Percentiles rank a stretch among this genome's conserved stretches.
Conservation (phyloP, 1,140 invertebrate genomes). For the Sycobia sp. region DNA sequence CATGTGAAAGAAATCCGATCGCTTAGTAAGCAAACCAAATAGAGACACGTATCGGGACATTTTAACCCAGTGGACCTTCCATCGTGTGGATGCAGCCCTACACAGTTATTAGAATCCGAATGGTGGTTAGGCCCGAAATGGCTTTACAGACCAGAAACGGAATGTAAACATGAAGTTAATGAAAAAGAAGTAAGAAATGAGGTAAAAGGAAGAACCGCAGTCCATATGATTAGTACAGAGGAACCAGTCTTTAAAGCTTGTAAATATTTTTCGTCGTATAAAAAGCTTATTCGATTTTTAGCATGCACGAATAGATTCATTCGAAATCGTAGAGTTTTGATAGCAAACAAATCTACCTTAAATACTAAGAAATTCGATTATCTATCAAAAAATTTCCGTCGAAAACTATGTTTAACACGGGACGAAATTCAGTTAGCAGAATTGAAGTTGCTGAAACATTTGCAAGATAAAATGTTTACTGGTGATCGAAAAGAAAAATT, state of each 20-base stretch:
- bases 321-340: no score
- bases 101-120: constrained; percentile 42
- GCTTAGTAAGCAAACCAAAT: background rate
- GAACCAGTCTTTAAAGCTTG: background rate
- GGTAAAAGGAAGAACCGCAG: constrained; percentile 2
- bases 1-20: background rate
- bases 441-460: background rate
- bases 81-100: constrained; percentile 31
- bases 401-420: background rate
- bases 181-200: background rate
- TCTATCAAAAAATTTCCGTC: background rate
- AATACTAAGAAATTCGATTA: no score
- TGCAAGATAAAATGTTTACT: background rate
- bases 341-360: no score
- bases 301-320: background rate
- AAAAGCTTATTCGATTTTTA: background rate
- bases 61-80: background rate
- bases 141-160: constrained; percentile 32
- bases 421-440: background rate
- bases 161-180: constrained; percentile 31
- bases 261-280: no score
- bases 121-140: constrained; percentile 53
- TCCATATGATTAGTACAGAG: background rate
- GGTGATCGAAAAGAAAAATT: background rate
- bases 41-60: background rate